A percentile compares a stretch with the other conserved stretches of the same genome.
Conservation (phyloP, 2,888 invertebrate genomes). For the Dasysyrphus tricinctus region DNA sequence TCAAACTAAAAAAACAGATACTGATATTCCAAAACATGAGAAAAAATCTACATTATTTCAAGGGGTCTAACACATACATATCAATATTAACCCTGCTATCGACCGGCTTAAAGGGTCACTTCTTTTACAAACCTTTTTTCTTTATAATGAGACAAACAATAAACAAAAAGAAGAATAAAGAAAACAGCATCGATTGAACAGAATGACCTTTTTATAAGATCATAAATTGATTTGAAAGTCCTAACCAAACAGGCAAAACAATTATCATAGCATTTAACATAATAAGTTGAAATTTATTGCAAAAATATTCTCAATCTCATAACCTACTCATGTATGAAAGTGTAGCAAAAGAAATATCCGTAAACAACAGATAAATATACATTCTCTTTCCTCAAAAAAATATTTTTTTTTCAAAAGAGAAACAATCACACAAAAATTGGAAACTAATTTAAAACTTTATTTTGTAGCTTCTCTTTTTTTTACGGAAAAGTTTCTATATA, state of each 20-base stretch:
- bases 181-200: background rate
- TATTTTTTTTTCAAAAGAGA: background rate
- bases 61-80: background rate
- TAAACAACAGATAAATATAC: background rate
- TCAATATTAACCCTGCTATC: background rate
- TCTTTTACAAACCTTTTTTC: background rate
- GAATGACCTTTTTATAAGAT: background rate
- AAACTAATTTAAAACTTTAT: slow-evolving; percentile 67
- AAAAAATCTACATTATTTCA: too few species aligned
- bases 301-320: background rate
- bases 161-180: background rate
- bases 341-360: background rate
- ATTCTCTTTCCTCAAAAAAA: background rate
- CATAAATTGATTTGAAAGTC: slow-evolving; percentile 24
- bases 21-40: too few species aligned
- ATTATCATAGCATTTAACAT: slow-evolving; percentile 56
- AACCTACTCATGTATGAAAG: background rate
- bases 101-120: slow-evolving; percentile 2
- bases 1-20: too few species aligned
- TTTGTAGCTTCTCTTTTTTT: background rate
- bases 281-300: slow-evolving; percentile 22
- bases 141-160: too few species aligned
- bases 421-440: slow-evolving; percentile 51
- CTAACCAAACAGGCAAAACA: slow-evolving; percentile 46
- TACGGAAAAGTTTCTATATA: slow-evolving; percentile 26